These are phyloP conservation scores for Girardinichthys multiradiatus DNA, from an alignment of 2,113 vertebrate species.

Conservation along the genomic window DNA sequence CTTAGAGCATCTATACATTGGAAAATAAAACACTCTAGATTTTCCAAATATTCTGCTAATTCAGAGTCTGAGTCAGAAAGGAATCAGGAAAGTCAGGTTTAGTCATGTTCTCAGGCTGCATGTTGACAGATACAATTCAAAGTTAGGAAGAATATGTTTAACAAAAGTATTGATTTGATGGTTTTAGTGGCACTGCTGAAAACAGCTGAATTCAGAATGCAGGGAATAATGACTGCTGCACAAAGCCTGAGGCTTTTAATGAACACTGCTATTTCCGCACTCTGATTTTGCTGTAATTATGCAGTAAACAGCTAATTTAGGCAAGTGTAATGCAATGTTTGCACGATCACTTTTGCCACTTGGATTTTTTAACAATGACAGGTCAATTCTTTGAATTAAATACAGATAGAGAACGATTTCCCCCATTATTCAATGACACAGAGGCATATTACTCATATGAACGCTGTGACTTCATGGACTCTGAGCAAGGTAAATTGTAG, in stretches of 20 bases:
- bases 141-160: neutral
- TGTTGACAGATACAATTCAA: slow-evolving; percentile 22
- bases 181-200: neutral
- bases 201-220: slow-evolving; percentile 13
- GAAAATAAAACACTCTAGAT: slow-evolving; percentile 8
- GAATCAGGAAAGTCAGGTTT: slow-evolving; percentile 24
- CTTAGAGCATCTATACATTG: slow-evolving; percentile 8
- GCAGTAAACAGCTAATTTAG: slow-evolving; percentile 19
- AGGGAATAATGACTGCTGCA: slow-evolving; percentile 19
- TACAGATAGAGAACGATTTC: no score
- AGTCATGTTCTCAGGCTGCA: slow-evolving; percentile 4
- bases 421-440: no score
- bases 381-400: slow-evolving; percentile 9
- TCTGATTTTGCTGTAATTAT: slow-evolving; percentile 21
- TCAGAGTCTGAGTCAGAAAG: slow-evolving; percentile 12
- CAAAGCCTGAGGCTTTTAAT: slow-evolving; percentile 4
- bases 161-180: slow-evolving; percentile 4
- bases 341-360: neutral
- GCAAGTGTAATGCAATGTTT: slow-evolving; percentile 4
- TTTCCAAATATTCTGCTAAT: slow-evolving; percentile 27
- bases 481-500: no score
- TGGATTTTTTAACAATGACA: slow-evolving; percentile 4
- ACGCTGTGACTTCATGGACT: no score
- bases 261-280: slow-evolving; percentile 17
- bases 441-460: no score